A percentile compares a stretch with the other conserved stretches of the same genome.
These are phyloP conservation scores for Nowickia ferox DNA, from an alignment of 2,888 invertebrate genomes.

Conservation along the genomic window DNA sequence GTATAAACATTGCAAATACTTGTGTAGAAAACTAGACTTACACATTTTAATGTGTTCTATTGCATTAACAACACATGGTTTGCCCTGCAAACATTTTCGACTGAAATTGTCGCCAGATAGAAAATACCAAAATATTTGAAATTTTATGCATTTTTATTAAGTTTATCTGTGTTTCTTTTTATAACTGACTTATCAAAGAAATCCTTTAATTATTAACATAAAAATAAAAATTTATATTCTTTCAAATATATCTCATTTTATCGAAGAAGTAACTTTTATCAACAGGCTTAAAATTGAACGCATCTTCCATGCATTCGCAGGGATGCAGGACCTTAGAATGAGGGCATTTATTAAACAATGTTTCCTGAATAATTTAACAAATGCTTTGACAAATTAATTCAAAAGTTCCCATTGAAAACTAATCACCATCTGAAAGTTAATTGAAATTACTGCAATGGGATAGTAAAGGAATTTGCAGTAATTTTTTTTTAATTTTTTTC, in stretches of 20 bases:
- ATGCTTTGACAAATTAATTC: constrained; percentile 14
- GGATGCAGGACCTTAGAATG: background rate
- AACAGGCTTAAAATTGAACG: background rate
- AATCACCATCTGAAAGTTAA: background rate
- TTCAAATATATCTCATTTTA: background rate
- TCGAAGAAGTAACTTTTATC: background rate
- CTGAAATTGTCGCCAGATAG: too few species aligned
- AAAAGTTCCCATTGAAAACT: background rate
- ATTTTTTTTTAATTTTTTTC: background rate
- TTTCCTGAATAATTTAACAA: background rate
- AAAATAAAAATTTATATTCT: too few species aligned
- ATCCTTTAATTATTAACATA: too few species aligned
- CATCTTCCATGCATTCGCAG: too few species aligned
- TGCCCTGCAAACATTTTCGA: background rate
- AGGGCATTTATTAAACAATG: background rate
- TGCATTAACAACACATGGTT: background rate
- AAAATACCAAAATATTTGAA: too few species aligned
- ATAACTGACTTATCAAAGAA: too few species aligned
- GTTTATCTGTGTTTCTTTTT: too few species aligned
- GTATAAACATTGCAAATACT: background rate
- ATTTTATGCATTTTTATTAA: too few species aligned
- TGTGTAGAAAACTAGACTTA: background rate
- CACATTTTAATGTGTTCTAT: background rate
- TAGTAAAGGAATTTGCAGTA: background rate
- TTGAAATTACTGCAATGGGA: constrained; percentile 5